Base-by-base conservation (phyloP, 2,797 vertebrate species). In the Trichosurus vulpecula region DNA sequence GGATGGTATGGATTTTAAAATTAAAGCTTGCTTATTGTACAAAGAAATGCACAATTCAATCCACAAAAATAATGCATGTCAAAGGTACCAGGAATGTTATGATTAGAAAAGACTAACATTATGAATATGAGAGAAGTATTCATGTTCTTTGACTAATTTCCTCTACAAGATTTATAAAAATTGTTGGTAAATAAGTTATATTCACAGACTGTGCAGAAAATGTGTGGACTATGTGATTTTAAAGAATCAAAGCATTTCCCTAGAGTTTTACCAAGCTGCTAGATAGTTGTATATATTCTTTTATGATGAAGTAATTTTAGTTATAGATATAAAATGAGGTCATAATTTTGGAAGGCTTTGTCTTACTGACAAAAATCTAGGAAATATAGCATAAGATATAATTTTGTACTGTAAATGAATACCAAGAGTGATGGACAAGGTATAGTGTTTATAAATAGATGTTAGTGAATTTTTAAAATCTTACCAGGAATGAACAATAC, bases 401-500 rank as follows among this genome's bases (percentile, higher is more conserved):
- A 6, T 90, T 96, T 90, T 91, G n/a, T 54, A 90, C 51, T 54
- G 16, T 92, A 95, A 95, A 91, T 87, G 90, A 55, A 92, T 8
- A 55, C 11, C 90, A 91, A 91, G 27, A 57, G 61, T 52, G 29
- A 91, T 10, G 92, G 55, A 93, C 41, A 94, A 66, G 94, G 19
- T 53, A 93, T 13, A 93, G 10, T 91, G 61, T 94, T 95, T 95
- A 96, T 55, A 95, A 95, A 92, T 2, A 95, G 31, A 90, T 4
- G 30, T 52, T 89, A 51, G 1, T 92, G 58, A 98, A 53, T 25
- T 93, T 53, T 90, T 95, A 58, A 96, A 95, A 27, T 93, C 98
- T 98, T 98, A 99, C 99, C 99, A 22, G 99, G 99, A 98, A 99
- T 99, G 96, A 99, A 99, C 35, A 99, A 99, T 53, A 99, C 98